Base-by-base conservation (phyloP, 2,113 vertebrate species). In the Trematocara unimaculatum region DNA sequence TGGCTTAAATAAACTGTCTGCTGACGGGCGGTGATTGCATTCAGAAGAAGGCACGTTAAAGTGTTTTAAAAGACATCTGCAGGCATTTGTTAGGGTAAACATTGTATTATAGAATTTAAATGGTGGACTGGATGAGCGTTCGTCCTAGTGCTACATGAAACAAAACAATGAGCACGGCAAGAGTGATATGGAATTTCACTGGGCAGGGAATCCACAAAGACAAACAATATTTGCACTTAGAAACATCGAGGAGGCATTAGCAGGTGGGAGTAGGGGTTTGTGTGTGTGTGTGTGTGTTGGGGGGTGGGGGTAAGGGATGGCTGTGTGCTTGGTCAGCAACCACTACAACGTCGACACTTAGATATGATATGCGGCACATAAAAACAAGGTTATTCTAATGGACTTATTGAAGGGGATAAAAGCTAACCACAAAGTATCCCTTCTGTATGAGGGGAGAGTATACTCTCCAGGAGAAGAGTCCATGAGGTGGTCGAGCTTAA, bases 401-500 rank as follows among this genome's bases (percentile, higher is more conserved):
- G 74, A 47, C 49, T 54, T 47, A 79, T 87, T 88, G 42, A 87
- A 54, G 60, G 58, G 47, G 82, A 87, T 84, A 35, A 86, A 77
- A 81, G 54, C 49, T 42, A 55, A 90, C 90, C 84, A 84, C 89
- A 88, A 72, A n/a, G 64, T 81, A 29, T 72, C 86, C 12, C 45
- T 51, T 18, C 35, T 10, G 45, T 7, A 7, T 1, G n/a, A 58
- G 70, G 78, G 84, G 56, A 38, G 81, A 70, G 54, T 78, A 33
- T 60, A 31, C 26, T 58, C 83, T 91, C 81, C 87, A 74, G 88
- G 55, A 92, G 85, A 77, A 45, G 74, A 62, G 85, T 86, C 91
- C 82, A 79, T 78, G 82, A 92, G 93, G 92, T 93, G 95, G 94
- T 95, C 95, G 89, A 88, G 84, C 90, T 91, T 93, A 93, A 95